Conservation (phyloP, 2,888 invertebrate species). For the Dascillus cervinus region DNA sequence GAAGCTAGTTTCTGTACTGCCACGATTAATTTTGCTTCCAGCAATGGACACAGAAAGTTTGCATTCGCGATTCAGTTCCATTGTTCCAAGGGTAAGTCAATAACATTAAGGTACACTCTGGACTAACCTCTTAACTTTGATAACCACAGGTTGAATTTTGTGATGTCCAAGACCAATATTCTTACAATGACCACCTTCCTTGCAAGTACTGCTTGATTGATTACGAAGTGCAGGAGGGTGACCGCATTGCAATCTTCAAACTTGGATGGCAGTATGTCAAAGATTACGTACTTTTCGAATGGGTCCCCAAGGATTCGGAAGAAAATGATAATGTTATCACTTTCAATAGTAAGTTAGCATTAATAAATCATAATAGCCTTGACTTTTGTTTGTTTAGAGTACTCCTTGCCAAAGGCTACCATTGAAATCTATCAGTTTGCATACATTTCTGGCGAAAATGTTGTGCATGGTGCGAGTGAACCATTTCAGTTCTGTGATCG, state of each 20-base stretch:
- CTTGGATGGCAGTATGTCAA: slow-evolving; percentile 37
- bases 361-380: neutral
- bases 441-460: slow-evolving; percentile 35
- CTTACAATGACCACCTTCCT: slow-evolving; percentile 27
- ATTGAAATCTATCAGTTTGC: slow-evolving; percentile 36
- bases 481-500: slow-evolving; percentile 30
- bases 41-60: slow-evolving; percentile 6
- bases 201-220: slow-evolving; percentile 29
- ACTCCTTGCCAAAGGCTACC: slow-evolving; percentile 30
- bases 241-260: slow-evolving; percentile 36
- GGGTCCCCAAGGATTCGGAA: slow-evolving; percentile 25
- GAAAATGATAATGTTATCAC: slow-evolving; percentile 19
- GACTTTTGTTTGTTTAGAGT: slow-evolving; percentile 23
- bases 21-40: neutral
- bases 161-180: slow-evolving; percentile 29
- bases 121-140: neutral
- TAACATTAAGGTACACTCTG: neutral
- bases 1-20: no score
- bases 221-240: slow-evolving; percentile 33
- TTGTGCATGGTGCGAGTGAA: slow-evolving; percentile 34
- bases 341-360: slow-evolving; percentile 30
- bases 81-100: slow-evolving; percentile 8
- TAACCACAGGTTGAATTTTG: slow-evolving; percentile 30
- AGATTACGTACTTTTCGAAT: slow-evolving; percentile 36
- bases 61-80: slow-evolving; percentile 8